A percentile compares a stretch with the other conserved stretches of the same genome.
phyloP scores from a whole-genome alignment of 2,797 vertebrate genomes.

The Oophaga sylvatica region DNA sequence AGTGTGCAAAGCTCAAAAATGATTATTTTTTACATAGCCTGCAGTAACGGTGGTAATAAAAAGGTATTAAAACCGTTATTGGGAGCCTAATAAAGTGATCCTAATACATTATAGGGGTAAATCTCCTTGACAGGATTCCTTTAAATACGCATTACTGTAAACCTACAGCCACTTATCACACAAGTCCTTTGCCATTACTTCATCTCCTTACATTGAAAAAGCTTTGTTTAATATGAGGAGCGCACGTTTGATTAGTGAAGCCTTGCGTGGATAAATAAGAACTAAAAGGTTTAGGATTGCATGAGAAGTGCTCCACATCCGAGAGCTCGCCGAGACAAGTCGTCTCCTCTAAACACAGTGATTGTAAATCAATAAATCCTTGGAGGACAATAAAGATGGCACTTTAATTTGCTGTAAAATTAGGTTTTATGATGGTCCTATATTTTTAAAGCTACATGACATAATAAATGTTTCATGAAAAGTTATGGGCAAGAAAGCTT shows the following conservation, averaged over 20 bases:
- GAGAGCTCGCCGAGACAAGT: conserved; percentile 20
- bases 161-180: background rate
- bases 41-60: too few species aligned
- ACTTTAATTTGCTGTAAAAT: conserved; percentile 53
- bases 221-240: background rate
- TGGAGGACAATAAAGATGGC: conserved; percentile 46
- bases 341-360: conserved; percentile 23
- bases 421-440: conserved; percentile 45
- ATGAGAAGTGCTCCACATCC: background rate
- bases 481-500: conserved; percentile 27
- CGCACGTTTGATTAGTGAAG: background rate
- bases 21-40: too few species aligned
- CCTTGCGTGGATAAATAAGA: background rate
- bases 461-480: conserved; percentile 54
- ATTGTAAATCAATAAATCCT: conserved; percentile 52
- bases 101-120: too few species aligned
- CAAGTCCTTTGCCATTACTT: background rate
- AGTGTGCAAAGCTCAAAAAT: too few species aligned
- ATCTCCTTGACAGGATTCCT: too few species aligned
- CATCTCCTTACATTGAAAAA: background rate
- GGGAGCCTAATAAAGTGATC: too few species aligned
- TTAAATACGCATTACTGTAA: background rate
- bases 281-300: background rate
- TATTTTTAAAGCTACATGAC: conserved; percentile 52
- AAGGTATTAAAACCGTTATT: too few species aligned